These are phyloP conservation scores for Colletes collaris DNA, from an alignment of 2,888 invertebrate genomes.

Conservation along the genomic window DNA sequence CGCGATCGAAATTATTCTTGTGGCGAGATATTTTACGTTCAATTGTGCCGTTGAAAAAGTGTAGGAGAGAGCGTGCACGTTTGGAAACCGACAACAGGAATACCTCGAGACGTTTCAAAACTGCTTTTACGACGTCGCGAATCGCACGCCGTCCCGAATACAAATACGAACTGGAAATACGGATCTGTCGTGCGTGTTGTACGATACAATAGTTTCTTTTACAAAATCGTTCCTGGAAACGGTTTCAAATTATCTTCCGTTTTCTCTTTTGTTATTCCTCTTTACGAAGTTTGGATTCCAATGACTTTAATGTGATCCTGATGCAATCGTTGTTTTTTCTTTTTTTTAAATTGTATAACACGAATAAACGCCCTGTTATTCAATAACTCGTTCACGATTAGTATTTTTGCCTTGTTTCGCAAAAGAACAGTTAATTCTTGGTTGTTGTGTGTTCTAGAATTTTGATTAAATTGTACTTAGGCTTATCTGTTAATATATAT, in stretches of 20 bases:
- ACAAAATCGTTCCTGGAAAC: constrained; percentile 3
- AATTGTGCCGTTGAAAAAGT: neutral
- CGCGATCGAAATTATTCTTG: neutral
- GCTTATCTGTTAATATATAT: too few species aligned
- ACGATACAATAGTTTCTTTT: constrained; percentile 29
- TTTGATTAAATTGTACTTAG: too few species aligned
- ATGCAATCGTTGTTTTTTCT: neutral
- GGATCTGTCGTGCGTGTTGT: constrained; percentile 46
- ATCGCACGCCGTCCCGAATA: constrained; percentile 59
- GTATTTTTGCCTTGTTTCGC: too few species aligned
- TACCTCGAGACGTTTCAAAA: constrained; percentile 54
- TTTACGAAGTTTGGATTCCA: neutral
- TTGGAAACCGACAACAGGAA: constrained; percentile 36
- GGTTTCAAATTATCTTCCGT: neutral
- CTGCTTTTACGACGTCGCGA: constrained; percentile 54
- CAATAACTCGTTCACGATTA: too few species aligned
- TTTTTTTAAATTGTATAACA: neutral
- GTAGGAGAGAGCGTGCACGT: constrained; percentile 15
- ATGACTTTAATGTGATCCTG: neutral
- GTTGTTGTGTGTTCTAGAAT: too few species aligned
- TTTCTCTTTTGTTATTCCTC: neutral
- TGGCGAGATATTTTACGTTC: neutral
- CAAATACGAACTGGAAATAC: constrained; percentile 58
- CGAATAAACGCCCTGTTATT: neutral
- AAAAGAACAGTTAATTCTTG: too few species aligned